Evolutionary conservation across 2,888 invertebrate species (phyloP).

Genomic region (Heliconius hortense): DNA sequence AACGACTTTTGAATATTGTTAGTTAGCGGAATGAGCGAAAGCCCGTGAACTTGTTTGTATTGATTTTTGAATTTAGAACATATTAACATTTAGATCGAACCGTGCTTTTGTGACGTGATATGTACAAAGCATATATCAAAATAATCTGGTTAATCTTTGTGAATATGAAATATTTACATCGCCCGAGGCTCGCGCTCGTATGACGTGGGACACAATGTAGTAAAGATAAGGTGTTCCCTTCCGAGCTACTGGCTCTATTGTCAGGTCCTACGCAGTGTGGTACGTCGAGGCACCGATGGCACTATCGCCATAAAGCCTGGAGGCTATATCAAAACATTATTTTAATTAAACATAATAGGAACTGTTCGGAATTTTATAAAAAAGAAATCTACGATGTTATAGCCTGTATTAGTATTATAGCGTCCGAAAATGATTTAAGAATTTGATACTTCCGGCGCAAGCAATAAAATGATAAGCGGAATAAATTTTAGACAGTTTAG

Average conservation of each 20-base stretch:
- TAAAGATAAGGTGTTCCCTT: conserved; percentile 78
- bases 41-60: not conserved
- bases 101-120: conserved; percentile 33
- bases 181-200: conserved; percentile 70
- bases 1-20: conserved; percentile 55
- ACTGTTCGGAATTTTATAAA: not conserved
- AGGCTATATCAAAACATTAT: conserved; percentile 14
- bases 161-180: conserved; percentile 71
- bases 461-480: conserved; percentile 68
- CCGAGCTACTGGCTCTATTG: conserved; percentile 77
- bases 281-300: conserved; percentile 62
- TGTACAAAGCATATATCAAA: conserved; percentile 45
- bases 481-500: conserved; percentile 78
- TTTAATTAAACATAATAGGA: conserved; percentile 5
- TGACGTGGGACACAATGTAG: conserved; percentile 78
- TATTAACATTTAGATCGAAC: conserved; percentile 39
- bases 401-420: not conserved
- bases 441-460: conserved; percentile 47
- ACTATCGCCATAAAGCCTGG: conserved; percentile 43
- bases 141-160: conserved; percentile 63
- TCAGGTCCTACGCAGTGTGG: conserved; percentile 72
- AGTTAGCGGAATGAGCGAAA: conserved; percentile 51
- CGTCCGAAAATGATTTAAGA: conserved; percentile 45
- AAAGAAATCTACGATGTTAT: not conserved
- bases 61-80: conserved; percentile 21